Percentiles rank a stretch among this genome's conserved stretches.
Evolutionary conservation across 2,888 invertebrate genomes (phyloP).

Genomic region (Halocaridina rubra): DNA sequence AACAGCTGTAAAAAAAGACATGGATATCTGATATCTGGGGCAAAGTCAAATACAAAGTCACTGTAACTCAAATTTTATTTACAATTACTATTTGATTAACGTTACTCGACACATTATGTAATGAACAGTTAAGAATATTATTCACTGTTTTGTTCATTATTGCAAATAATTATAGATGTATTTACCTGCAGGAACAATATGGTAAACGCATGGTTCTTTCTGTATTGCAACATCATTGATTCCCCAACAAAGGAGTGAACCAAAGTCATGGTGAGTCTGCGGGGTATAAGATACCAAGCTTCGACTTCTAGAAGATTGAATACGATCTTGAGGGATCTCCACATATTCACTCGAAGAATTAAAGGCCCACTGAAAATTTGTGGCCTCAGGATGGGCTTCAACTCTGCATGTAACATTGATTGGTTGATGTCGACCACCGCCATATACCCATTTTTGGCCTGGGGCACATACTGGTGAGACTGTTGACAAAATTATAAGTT

Average conservation of each 20-base stretch:
- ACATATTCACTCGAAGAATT: conserved; percentile 71
- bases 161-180: no score
- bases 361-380: conserved; percentile 90
- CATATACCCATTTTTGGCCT: conserved; percentile 78
- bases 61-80: no score
- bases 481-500: no score
- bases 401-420: conserved; percentile 77
- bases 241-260: conserved; percentile 43
- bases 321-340: conserved; percentile 62
- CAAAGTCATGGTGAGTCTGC: conserved; percentile 48
- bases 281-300: conserved; percentile 48
- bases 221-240: conserved; percentile 25
- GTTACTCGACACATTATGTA: no score
- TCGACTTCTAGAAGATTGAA: conserved; percentile 20
- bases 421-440: conserved; percentile 79
- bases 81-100: no score
- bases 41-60: no score
- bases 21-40: no score
- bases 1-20: conserved; percentile 44
- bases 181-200: conserved; percentile 46
- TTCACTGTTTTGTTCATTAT: no score
- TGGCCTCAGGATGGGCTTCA: conserved; percentile 79
- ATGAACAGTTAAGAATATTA: no score
- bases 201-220: conserved; percentile 33
- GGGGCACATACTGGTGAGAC: conserved; percentile 80